phyloP scores from a whole-genome alignment of 2,113 vertebrate genomes.

The Ahaetulla prasina region DNA sequence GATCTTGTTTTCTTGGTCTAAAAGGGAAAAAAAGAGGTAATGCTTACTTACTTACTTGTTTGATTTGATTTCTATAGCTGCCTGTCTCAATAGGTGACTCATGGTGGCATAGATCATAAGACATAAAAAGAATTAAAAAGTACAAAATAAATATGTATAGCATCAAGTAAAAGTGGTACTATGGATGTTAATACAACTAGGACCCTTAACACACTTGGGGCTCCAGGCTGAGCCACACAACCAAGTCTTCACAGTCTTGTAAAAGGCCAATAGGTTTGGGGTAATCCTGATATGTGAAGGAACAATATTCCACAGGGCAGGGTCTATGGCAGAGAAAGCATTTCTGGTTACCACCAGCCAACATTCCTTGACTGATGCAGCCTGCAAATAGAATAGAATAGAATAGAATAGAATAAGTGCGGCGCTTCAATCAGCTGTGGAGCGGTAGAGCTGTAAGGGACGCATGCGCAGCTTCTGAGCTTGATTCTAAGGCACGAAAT shows the following conservation, averaged over 20 bases:
- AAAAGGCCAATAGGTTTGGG: not conserved
- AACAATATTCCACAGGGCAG: not conserved
- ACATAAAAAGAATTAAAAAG: not conserved
- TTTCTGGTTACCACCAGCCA: not conserved
- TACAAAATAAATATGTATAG: not conserved
- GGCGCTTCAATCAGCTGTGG: no score
- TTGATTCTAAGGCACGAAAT: no score
- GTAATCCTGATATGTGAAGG: not conserved
- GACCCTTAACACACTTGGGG: not conserved
- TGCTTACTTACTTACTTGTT: not conserved
- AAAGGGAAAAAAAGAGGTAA: conserved; percentile 47
- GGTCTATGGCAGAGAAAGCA: not conserved
- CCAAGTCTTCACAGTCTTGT: not conserved
- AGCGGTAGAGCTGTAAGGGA: no score
- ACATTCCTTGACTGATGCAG: not conserved
- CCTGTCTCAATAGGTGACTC: not conserved
- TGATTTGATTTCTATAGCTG: not conserved
- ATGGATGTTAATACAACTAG: not conserved
- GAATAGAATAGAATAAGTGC: no score
- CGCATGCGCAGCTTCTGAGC: no score
- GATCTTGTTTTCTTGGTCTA: conserved; percentile 17
- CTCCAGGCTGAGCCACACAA: not conserved
- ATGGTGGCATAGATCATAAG: not conserved
- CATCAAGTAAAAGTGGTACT: not conserved
- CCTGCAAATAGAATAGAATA: no score